Percentiles rank a stretch among this genome's conserved stretches.
phyloP scores from a whole-genome alignment of 1,140 invertebrate species.

The Copidosoma floridanum region DNA sequence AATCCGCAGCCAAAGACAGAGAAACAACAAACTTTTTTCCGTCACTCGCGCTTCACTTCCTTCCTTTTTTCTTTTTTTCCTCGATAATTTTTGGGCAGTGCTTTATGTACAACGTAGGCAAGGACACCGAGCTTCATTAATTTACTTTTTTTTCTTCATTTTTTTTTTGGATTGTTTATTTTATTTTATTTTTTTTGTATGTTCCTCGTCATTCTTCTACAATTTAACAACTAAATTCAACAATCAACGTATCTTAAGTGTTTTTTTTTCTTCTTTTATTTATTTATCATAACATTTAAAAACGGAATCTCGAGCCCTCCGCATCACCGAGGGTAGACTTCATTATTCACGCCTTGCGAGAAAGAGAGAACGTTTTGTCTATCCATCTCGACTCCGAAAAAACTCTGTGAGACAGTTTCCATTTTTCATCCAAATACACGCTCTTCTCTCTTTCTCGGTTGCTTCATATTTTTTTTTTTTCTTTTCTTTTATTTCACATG shows the following conservation, averaged over 20 bases:
- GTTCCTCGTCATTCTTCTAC: constrained; percentile 1
- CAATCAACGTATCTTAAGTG: constrained; percentile 5
- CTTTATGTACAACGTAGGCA: constrained; percentile 39
- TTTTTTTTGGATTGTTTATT: constrained; percentile 7
- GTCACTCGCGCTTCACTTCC: background rate
- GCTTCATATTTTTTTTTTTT: too few relatives aligned
- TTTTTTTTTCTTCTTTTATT: constrained; percentile 15
- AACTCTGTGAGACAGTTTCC: too few relatives aligned
- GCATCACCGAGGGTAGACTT: background rate
- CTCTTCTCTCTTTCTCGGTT: background rate
- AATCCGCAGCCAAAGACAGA: background rate
- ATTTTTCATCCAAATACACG: too few relatives aligned
- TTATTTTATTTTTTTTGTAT: background rate
- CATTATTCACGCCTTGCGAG: background rate
- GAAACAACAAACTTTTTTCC: background rate
- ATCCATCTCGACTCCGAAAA: background rate
- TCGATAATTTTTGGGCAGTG: constrained; percentile 36
- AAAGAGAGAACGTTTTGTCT: background rate
- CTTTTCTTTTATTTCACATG: too few relatives aligned
- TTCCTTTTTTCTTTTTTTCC: constrained; percentile 12
- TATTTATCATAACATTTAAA: constrained; percentile 26
- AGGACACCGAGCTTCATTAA: constrained; percentile 29
- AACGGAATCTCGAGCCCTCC: constrained; percentile 4
- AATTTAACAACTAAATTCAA: constrained; percentile 22
- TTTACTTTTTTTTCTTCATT: constrained; percentile 13